Base-by-base conservation (phyloP, 2,113 vertebrate genomes). In the Lampris incognitus region DNA sequence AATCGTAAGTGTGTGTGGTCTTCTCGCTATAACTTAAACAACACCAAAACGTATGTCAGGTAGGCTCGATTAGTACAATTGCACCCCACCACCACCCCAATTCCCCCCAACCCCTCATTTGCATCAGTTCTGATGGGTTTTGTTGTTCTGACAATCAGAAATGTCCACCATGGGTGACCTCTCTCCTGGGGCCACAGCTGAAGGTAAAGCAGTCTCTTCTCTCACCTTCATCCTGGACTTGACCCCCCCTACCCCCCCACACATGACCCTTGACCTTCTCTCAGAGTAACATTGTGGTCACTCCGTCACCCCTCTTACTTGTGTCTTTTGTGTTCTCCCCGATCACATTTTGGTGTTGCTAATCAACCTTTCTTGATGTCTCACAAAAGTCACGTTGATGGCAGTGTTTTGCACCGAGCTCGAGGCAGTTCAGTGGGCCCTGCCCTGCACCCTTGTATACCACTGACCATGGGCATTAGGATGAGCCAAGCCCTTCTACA, bases 61-160 rank as follows among this genome's bases (percentile, higher is more conserved):
- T 63, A 7, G 48, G 2, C 44, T 24, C 24, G 24, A 24, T 24
- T 24, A 24, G 24, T 24, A 24, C 24, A 24, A 24, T 24, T 24
- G 24, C 24, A 24, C 24, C 24, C 24, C 24, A 24, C 24, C 24
- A 24, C 24, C 24, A 24, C 24, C 11, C 44, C 13, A 48, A 67
- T 48, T 73, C 0, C 48, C 49, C 70, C 39, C 68, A 56, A 39
- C 49, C 10, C 3, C 50, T 9, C n/a, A 39, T 40, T 54, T 63
- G 68, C 51, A 13, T 41, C 64, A 40, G 6, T 76, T 52, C 8
- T 85, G 37, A 82, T 62, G 80, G 46, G 63, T 77, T 51, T 56
- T 82, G 56, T 87, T 86, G 78, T 84, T 86, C 73, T 87, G 69
- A 87, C 55, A 76, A 85, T 78, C 76, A 84, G 82, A 85, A 66